phyloP scores from a whole-genome alignment of 2,888 invertebrate genomes.

The Blomia tropicalis region DNA sequence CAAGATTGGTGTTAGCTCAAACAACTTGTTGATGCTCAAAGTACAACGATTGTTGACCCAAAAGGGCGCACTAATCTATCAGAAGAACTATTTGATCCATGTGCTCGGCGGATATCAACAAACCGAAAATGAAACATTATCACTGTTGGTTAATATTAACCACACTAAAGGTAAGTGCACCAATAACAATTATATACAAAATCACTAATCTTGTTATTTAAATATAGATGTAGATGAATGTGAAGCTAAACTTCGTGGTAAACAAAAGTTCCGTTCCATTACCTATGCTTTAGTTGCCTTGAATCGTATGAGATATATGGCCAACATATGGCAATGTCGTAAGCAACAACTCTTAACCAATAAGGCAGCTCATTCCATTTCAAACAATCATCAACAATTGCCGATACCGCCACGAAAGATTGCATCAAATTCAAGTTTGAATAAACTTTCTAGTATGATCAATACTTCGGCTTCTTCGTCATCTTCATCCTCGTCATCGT shows the following conservation, averaged over 20 bases:
- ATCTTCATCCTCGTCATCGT: not conserved
- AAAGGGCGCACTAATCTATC: conserved; percentile 69
- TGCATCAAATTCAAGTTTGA: not conserved
- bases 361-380: conserved; percentile 3
- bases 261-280: conserved; percentile 16
- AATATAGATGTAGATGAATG: conserved; percentile 10
- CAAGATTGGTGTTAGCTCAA: not conserved
- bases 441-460: not conserved
- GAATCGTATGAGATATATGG: conserved; percentile 20
- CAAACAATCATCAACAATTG: not conserved
- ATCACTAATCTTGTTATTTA: not conserved
- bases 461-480: not conserved
- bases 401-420: not conserved
- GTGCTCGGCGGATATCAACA: conserved; percentile 47
- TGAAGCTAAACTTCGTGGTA: not conserved
- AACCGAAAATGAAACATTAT: conserved; percentile 40
- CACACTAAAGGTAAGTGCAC: conserved; percentile 25
- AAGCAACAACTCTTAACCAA: not conserved
- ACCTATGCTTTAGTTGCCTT: conserved; percentile 22
- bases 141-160: conserved; percentile 37
- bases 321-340: conserved; percentile 16
- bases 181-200: not conserved
- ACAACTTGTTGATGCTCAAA: conserved; percentile 43
- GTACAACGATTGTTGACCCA: conserved; percentile 66
- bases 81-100: conserved; percentile 67